These are phyloP conservation scores for Odocoileus hemionus DNA, from an alignment of 2,113 vertebrate species.

Conservation along the genomic window DNA sequence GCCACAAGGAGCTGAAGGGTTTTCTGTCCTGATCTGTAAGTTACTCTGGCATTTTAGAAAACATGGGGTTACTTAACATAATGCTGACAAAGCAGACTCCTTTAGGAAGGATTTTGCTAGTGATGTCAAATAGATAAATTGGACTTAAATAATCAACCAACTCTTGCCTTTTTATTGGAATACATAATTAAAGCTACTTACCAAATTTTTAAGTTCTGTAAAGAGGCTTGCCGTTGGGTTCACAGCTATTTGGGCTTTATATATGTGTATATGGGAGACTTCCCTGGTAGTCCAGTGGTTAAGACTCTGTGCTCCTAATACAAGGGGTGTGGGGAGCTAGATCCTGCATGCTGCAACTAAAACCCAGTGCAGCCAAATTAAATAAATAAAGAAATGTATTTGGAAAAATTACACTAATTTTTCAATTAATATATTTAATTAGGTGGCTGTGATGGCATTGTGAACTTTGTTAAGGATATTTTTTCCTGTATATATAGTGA, in stretches of 20 bases:
- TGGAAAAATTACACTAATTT: slow-evolving; percentile 14
- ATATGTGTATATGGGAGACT: neutral
- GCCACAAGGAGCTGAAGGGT: neutral
- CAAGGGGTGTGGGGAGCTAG: neutral
- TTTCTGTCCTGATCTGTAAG: neutral
- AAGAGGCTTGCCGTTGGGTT: neutral
- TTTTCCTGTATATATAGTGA: neutral
- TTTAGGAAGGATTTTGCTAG: neutral
- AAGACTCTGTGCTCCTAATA: neutral
- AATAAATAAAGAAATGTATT: neutral
- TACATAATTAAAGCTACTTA: neutral
- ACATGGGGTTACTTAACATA: neutral
- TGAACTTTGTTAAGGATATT: neutral
- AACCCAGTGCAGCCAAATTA: neutral
- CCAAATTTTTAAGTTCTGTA: neutral
- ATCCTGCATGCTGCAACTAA: neutral
- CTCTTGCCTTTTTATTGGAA: neutral
- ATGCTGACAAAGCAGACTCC: neutral
- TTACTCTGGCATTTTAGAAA: neutral
- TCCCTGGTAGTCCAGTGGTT: neutral
- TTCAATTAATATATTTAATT: neutral
- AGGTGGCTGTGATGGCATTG: neutral
- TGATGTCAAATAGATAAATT: neutral
- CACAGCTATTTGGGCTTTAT: neutral
- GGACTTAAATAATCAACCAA: neutral